phyloP scores from a whole-genome alignment of 2,888 invertebrate species.

The Drosophila longiperda region DNA sequence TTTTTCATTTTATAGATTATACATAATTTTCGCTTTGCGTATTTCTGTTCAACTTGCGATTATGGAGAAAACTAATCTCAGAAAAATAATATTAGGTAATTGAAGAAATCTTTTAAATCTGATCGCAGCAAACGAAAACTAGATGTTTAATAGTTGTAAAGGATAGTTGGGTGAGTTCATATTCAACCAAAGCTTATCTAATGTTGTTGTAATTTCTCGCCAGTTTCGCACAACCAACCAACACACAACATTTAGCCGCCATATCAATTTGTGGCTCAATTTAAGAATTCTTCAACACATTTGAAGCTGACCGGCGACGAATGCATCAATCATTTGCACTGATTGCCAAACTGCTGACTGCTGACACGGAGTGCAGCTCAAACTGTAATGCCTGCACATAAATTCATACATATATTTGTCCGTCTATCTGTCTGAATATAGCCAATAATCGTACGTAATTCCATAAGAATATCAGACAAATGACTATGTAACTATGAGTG shows the following conservation, averaged over 20 bases:
- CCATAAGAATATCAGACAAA: constrained; percentile 74
- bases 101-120: background rate
- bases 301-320: constrained; percentile 6
- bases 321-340: constrained; percentile 31
- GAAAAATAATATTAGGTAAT: background rate
- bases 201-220: constrained; percentile 9
- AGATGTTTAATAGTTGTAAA: background rate
- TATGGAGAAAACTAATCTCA: background rate
- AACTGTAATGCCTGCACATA: constrained; percentile 29
- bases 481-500: constrained; percentile 38
- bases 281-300: constrained; percentile 13
- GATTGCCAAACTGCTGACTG: constrained; percentile 38
- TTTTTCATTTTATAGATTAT: too few relatives aligned
- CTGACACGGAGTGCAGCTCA: constrained; percentile 25
- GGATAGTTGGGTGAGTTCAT: background rate
- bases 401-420: background rate
- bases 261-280: constrained; percentile 31
- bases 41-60: background rate
- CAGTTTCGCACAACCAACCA: constrained; percentile 36
- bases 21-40: background rate
- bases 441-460: constrained; percentile 55
- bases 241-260: constrained; percentile 17
- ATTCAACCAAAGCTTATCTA: constrained; percentile 2
- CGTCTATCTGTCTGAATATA: background rate
- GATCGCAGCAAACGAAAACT: background rate